These are phyloP conservation scores for Eustalomyia histrio DNA, from an alignment of 2,888 invertebrate genomes.

Conservation along the genomic window DNA sequence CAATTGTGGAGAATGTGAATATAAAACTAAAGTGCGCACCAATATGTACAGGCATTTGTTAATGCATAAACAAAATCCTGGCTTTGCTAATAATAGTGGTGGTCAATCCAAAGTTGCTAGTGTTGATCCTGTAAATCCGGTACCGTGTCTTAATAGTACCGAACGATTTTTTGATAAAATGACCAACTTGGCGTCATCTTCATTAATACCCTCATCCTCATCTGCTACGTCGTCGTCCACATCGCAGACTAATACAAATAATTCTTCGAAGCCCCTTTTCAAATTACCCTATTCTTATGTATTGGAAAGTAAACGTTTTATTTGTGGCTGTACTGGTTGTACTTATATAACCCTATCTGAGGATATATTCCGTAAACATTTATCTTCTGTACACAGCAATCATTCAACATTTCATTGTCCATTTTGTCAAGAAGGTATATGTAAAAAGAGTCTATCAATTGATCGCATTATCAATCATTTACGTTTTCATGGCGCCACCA, in stretches of 20 bases:
- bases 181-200: constrained; percentile 90
- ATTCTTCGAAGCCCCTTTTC: constrained; percentile 50
- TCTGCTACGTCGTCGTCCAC: constrained; percentile 66
- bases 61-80: constrained; percentile 81
- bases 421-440: constrained; percentile 84
- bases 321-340: constrained; percentile 87
- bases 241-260: constrained; percentile 6
- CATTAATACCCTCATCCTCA: constrained; percentile 71
- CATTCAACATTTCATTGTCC: constrained; percentile 84
- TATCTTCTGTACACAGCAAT: constrained; percentile 85
- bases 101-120: constrained; percentile 80
- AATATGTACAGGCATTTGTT: constrained; percentile 87
- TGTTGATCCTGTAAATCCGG: constrained; percentile 89
- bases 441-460: constrained; percentile 80
- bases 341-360: constrained; percentile 87
- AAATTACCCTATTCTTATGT: constrained; percentile 77
- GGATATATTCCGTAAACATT: constrained; percentile 85
- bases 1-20: constrained; percentile 85
- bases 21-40: constrained; percentile 84
- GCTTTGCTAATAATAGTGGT: constrained; percentile 22
- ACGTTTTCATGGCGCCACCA: constrained; percentile 85
- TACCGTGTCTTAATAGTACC: constrained; percentile 87
- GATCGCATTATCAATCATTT: constrained; percentile 86
- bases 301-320: constrained; percentile 82
- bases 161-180: constrained; percentile 92